Evolutionary conservation across 2,888 invertebrate species (phyloP).

Genomic region (Osedax fenrisi): DNA sequence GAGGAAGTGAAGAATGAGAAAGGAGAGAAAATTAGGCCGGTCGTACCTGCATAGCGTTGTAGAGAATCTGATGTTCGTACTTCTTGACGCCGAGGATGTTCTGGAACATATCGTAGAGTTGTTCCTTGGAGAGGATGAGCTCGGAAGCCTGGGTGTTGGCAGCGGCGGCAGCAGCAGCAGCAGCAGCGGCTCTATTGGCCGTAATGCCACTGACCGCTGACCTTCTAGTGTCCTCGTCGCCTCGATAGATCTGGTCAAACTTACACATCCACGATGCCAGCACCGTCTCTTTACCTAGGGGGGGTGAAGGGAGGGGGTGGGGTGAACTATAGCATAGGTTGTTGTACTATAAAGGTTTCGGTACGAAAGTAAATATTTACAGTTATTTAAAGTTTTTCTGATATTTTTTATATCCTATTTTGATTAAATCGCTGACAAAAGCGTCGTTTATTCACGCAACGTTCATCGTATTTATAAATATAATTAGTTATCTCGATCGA

Average conservation of each 20-base stretch:
- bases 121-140: conserved; percentile 90
- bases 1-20: no score
- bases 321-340: no score
- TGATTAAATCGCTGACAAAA: no score
- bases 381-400: no score
- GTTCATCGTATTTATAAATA: no score
- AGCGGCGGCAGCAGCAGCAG: conserved; percentile 35
- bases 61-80: conserved; percentile 96
- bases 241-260: conserved; percentile 83
- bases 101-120: conserved; percentile 99
- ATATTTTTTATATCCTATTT: no score
- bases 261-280: conserved; percentile 95
- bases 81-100: conserved; percentile 95
- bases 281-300: conserved; percentile 74
- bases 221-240: conserved; percentile 53
- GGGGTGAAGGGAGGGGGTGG: no score
- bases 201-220: not conserved
- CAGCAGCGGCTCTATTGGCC: no score
- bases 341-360: no score
- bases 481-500: no score
- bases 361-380: no score
- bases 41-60: conserved; percentile 78
- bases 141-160: conserved; percentile 55
- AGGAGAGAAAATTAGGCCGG: not conserved
- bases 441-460: no score